A percentile compares a stretch with the other conserved stretches of the same genome.
Conservation (phyloP, 2,113 vertebrate genomes). For the Poeciliopsis turrubarensis region DNA sequence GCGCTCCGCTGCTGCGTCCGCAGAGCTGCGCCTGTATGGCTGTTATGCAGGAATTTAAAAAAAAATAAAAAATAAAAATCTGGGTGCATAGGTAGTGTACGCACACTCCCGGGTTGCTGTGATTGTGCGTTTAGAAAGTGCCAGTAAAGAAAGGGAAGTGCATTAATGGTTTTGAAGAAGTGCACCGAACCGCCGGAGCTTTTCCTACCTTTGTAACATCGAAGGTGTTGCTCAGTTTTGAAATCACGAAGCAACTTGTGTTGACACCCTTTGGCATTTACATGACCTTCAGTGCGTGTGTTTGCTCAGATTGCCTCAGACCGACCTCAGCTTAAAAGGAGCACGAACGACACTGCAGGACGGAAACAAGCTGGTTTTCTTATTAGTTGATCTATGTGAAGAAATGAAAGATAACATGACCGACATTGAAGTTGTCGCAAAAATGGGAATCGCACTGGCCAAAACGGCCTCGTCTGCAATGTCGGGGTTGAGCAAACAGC, state of each 20-base stretch:
- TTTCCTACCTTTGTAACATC: neutral
- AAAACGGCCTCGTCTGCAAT: neutral
- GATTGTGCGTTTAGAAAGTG: neutral
- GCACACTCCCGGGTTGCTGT: neutral
- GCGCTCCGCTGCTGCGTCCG: no score
- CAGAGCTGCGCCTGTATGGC: neutral
- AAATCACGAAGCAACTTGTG: neutral
- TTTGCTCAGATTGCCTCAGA: no score
- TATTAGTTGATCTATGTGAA: no score
- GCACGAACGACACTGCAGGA: no score
- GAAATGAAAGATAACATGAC: no score
- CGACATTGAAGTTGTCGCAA: no score
- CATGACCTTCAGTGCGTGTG: neutral
- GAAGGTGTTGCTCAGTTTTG: neutral
- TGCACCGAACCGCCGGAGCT: neutral
- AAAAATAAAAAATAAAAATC: neutral
- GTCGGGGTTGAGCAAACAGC: no score
- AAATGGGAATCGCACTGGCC: neutral
- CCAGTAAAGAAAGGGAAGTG: neutral
- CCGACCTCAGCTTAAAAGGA: no score
- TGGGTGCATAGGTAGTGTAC: neutral
- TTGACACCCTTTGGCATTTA: neutral
- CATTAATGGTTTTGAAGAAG: neutral
- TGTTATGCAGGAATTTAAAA: neutral
- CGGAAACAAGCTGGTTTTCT: no score